These are phyloP conservation scores for cattle (Bos taurus) DNA, from an alignment of 2,113 vertebrate genomes.

Conservation along the genomic window ARS-UCD2.0 NC_037337.1:93038001-93038500, in stretches of 20 bases:
- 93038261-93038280: background rate
- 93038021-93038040: background rate
- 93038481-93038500: background rate
- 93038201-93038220: background rate
- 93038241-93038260: background rate
- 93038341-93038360: background rate
- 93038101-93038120: background rate
- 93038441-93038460: background rate
- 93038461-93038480: background rate
- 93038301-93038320: background rate
- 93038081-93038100: background rate
- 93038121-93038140: background rate
- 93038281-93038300: background rate
- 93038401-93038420: background rate
- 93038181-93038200: background rate
- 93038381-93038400: background rate
- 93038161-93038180: background rate
- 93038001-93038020: background rate
- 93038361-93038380: background rate
- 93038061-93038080: background rate
- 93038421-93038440: background rate
- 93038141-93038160: background rate
- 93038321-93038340: background rate
- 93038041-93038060: background rate
- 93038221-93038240: accelerated